Percentiles rank a stretch among this genome's conserved stretches.
Conservation (phyloP, 2,113 vertebrate species). For the Erythrocercus mccallii region DNA sequence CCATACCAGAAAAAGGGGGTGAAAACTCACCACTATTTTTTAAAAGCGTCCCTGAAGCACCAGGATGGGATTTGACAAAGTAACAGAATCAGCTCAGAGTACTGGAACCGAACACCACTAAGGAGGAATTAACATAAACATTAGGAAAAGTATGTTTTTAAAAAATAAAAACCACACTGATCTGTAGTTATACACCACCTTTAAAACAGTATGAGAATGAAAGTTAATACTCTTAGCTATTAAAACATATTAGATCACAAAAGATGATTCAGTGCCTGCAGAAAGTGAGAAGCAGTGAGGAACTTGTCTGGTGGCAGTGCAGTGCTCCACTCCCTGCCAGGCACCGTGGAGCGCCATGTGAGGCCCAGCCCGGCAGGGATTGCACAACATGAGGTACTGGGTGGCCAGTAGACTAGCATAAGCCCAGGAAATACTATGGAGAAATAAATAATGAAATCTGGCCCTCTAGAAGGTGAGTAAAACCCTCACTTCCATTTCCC, state of each 20-base stretch:
- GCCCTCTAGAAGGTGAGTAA: neutral
- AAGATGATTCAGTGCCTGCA: neutral
- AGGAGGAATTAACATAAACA: neutral
- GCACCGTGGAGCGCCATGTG: fast-evolving
- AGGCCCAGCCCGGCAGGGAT: neutral
- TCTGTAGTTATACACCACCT: neutral
- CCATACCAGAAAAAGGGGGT: neutral
- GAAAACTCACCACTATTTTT: neutral
- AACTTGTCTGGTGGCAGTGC: fast-evolving
- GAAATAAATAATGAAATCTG: neutral
- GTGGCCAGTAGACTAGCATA: fast-evolving
- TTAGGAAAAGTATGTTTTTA: neutral
- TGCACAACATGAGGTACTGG: fast-evolving
- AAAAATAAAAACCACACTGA: neutral
- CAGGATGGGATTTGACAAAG: neutral
- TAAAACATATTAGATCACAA: neutral
- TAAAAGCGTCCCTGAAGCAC: neutral
- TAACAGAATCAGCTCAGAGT: neutral
- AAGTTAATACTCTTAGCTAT: neutral
- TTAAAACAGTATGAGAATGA: neutral
- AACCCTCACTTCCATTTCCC: neutral
- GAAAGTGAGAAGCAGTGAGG: neutral
- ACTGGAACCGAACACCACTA: neutral
- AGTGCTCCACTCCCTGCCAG: neutral
- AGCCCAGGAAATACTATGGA: neutral